Evolutionary conservation across 2,113 vertebrate species (phyloP), one percentile per base, ranked within the genome.

Genomic region (Haplochromis burtoni): DNA sequence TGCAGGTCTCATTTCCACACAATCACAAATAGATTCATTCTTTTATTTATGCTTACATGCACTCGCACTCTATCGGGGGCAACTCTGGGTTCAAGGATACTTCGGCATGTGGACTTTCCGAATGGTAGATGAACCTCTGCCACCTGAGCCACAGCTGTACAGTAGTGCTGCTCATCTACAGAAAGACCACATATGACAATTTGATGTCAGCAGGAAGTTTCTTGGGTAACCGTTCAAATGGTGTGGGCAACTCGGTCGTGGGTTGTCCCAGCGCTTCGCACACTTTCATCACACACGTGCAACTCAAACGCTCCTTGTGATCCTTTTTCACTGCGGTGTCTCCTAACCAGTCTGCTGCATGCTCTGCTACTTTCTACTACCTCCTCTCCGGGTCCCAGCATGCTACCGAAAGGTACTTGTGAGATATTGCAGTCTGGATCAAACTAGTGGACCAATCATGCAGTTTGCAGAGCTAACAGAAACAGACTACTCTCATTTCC

Each of bases 401-500:
- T 4, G 38, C 66, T 73, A 73, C 66, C 4, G 5, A 33, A 61
- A 61, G 53, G n/a, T 29, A 29, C 16, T 35, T 35, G 40, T 73
- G 9, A 76, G 24, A 47, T 47, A 76, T 47, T 10, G 14, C 40
- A 29, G 21, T 76, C 24, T 4, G 21, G 13, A 73, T 45, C 68
- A 73, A 73, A 73, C 68, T 29, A 26, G 21, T 26, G 40, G 68
- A 76, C 24, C 21, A 42, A 76, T 76, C 9, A 76, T 47, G 14
- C 68, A 26, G 21, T 73, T 45, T 13, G 21, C 38, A 45, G n/a
- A 26, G 21, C 66, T 2, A 71, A 73, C n/a, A 73, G 8, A 76
- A 16, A 68, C n/a, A 0, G n/a, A 42, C 66, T 24, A 24, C n/a
- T 71, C 66, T 0, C n/a, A 42, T 71, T 71, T 42, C 0, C n/a